A percentile compares a stretch with the other conserved stretches of the same genome.
phyloP scores from a whole-genome alignment of 2,888 invertebrate genomes.

The Lasioglossum marginatum region DNA sequence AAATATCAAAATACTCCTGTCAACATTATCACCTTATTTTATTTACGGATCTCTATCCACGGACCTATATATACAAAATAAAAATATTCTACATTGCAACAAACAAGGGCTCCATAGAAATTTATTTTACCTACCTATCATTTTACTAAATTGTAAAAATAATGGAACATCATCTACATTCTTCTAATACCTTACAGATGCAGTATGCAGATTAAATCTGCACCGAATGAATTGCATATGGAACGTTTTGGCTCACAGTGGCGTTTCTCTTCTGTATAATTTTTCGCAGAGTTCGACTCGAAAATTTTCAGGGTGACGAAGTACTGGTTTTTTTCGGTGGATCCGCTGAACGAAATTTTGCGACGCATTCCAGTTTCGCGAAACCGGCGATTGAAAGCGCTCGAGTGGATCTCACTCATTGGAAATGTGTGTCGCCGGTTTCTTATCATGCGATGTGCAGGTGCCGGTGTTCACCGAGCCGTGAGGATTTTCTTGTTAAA shows the following conservation, averaged over 20 bases:
- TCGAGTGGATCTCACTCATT: slow-evolving; percentile 29
- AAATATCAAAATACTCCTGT: no score
- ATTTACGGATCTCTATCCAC: no score
- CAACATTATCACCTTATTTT: not conserved
- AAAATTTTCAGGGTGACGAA: not conserved
- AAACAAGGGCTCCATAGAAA: not conserved
- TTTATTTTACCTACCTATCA: not conserved
- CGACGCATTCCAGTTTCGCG: not conserved
- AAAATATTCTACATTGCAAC: not conserved
- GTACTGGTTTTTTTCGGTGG: not conserved
- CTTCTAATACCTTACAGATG: not conserved
- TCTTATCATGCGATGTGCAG: slow-evolving; percentile 78
- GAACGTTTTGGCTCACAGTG: not conserved
- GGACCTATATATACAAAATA: not conserved
- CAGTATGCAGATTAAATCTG: no score
- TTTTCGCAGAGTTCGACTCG: not conserved
- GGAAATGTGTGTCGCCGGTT: slow-evolving; percentile 45
- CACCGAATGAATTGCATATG: not conserved
- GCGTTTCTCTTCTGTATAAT: not conserved
- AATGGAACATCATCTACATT: not conserved
- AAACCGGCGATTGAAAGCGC: not conserved
- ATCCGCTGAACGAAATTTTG: not conserved
- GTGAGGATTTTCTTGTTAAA: slow-evolving; percentile 74
- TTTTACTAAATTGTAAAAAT: not conserved
- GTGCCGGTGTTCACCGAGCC: slow-evolving; percentile 76